Percentiles rank a stretch among this genome's conserved stretches.
phyloP scores from a whole-genome alignment of 1,140 invertebrate genomes.

The Hydropsyche tenuis region DNA sequence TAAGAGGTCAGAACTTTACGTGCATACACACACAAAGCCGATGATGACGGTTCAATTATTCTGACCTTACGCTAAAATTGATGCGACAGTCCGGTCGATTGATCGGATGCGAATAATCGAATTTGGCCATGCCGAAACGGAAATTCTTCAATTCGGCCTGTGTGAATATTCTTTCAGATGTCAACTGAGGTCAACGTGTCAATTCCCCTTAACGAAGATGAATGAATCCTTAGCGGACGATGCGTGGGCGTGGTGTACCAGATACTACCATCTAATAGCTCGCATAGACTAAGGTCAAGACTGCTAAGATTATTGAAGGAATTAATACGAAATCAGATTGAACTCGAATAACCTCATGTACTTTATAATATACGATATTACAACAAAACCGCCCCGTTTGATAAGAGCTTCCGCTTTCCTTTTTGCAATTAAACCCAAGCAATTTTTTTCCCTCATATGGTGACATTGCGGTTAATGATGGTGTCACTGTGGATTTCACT shows the following conservation, averaged over 20 bases:
- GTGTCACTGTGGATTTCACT: background rate
- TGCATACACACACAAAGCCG: background rate
- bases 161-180: background rate
- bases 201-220: slow-evolving; percentile 22
- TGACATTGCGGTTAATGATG: background rate
- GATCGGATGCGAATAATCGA: background rate
- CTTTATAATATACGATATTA: no score
- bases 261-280: background rate
- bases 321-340: background rate
- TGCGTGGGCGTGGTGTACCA: slow-evolving; percentile 21
- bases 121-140: background rate
- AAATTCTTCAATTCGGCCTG: background rate
- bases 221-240: background rate
- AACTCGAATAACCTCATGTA: background rate
- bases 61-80: background rate
- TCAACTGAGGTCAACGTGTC: slow-evolving; percentile 25
- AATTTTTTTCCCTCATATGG: no score
- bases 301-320: background rate
- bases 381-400: no score
- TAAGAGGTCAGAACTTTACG: background rate
- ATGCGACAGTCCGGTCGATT: background rate
- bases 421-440: no score
- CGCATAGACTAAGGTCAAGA: slow-evolving; percentile 29
- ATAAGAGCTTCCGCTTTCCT: no score
- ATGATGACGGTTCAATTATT: slow-evolving; percentile 5